Evolutionary conservation across 2,888 invertebrate species (phyloP), one percentile per base, ranked within the genome.

Genomic region (Arrhopalites spinosus): DNA sequence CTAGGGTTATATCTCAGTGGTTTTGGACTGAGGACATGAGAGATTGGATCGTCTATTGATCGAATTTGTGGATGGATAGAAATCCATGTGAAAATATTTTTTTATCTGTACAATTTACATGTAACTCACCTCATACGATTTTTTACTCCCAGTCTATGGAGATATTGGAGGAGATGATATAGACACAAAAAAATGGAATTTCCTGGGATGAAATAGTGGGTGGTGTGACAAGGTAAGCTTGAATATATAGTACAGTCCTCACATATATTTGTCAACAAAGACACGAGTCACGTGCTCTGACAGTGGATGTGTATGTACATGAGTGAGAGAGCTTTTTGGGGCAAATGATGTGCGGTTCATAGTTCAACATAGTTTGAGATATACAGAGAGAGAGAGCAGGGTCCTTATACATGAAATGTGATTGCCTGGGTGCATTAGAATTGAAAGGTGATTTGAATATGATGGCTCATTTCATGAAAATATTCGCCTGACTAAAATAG

Each of bases 401-500:
- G 36, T 11, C 11, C 36, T 36, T 11, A 36, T 7, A 36, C 36
- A 36, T 36, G 50, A 50, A 50, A 50, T 50, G 50, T 50, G 50
- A 50, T 50, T 50, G 50, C 50, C 50, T 50, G 17, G 17, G n/a
- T n/a, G 50, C 50, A 50, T 50, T 66, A 43, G 23, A 66, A 64
- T 30, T 43, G 66, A 43, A 66, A 66, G 66, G 66, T 45, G 43
- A 66, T 66, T 66, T 66, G 66, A 73, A 76, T 73, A 73, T 76
- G 76, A 76, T 73, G 68, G 73, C 73, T 76, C 73, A 76, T 76
- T 76, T 69, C 67, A 43, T 69, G 50, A 69, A 76, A 68, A 76
- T 76, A 76, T 76, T 76, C 73, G 63, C 61, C 53, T 76, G 76
- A 69, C 59, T 68, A 73, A 73, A 76, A 69, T 64, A 73, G 43